Evolutionary conservation across 2,797 vertebrate species (phyloP).

Genomic region (Cuniculus paca): DNA sequence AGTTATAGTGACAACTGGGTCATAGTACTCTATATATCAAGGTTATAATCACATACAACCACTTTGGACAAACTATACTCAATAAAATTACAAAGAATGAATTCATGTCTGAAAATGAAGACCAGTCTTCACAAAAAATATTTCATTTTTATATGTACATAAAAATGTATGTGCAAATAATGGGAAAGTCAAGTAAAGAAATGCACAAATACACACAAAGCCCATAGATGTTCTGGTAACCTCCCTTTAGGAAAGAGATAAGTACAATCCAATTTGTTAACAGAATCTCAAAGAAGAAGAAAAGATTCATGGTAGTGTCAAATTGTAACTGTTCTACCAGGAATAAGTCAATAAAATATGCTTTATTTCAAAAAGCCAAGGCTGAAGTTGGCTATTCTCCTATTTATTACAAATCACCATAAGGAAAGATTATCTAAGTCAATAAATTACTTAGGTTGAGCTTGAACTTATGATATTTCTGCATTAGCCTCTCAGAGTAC

Average conservation of each 20-base stretch:
- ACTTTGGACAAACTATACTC: background rate
- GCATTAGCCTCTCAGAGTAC: background rate
- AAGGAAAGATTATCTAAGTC: background rate
- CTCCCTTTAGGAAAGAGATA: constrained; percentile 1
- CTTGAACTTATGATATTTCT: background rate
- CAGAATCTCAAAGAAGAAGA: background rate
- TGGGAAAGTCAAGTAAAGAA: background rate
- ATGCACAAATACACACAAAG: background rate
- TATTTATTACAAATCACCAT: background rate
- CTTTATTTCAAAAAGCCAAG: background rate
- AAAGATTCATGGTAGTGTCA: background rate
- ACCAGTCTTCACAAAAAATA: constrained; percentile 27
- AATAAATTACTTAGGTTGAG: background rate
- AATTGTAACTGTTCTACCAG: background rate
- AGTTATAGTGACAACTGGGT: background rate
- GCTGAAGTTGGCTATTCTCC: background rate
- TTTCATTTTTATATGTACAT: background rate
- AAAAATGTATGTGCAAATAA: background rate
- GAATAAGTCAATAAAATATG: background rate
- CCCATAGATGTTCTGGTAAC: background rate
- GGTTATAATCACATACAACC: background rate
- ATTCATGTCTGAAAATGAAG: constrained; percentile 23
- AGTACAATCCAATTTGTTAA: background rate
- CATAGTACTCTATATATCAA: background rate
- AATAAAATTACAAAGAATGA: background rate